Base-by-base conservation (phyloP, 2,113 vertebrate genomes). In the Bambusicola thoracicus region DNA sequence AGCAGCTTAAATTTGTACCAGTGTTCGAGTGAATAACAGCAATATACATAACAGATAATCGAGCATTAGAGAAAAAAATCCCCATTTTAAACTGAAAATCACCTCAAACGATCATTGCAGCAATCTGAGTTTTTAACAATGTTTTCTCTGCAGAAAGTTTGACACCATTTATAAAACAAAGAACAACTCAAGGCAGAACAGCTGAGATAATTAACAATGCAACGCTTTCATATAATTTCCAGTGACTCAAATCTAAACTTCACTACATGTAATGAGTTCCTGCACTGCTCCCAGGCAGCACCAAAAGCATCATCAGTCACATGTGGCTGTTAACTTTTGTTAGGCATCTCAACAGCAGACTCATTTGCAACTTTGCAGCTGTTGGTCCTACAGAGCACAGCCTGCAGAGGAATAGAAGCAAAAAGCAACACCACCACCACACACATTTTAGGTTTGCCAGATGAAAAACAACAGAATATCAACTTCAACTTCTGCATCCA, bases 151-250 rank as follows among this genome's bases (percentile, higher is more conserved):
- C 32, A 87, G 30, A 48, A 88, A 56, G 63, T 53, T 63, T 59
- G 59, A 80, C 32, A 83, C 15, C 11, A 61, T 34, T 56, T 48
- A 2, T 6, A 11, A 24, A 36, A 66, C 11, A 38, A 77, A 91
- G 58, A 86, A 29, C 58, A 81, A 74, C 10, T 74, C 30, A 34
- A 82, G 46, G 59, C 80, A 87, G 85, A 95, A 68, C 3, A 93
- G 34, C 15, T 84, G 76, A 75, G 62, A 38, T 72, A 76, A 77
- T 84, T 56, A 94, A 88, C 74, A 95, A 80, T n/a, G 82, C 16
- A 88, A 43, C 5, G 3, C 22, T 62, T 27, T 36, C 29, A 40
- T 25, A 89, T 7, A 72, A 78, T 3, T 32, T 7, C 18, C 41
- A 72, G 66, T 20, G 43, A 90, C 46, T 83, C 34, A 68, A 34